Base-by-base conservation (phyloP, 2,113 vertebrate species). In the Fulica atra region DNA sequence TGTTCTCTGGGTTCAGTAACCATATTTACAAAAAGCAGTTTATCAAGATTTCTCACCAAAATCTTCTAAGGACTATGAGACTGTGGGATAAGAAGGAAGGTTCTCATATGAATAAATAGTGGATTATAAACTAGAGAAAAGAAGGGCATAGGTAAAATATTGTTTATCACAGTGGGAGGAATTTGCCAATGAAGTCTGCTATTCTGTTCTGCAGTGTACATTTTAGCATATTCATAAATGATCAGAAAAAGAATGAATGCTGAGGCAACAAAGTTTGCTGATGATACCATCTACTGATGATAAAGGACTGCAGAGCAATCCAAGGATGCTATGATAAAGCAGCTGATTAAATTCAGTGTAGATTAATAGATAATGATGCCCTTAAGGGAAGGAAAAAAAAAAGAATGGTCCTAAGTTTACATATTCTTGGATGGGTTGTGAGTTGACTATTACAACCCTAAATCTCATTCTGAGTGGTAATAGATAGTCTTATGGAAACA, bases 401-500 rank as follows among this genome's bases (percentile, higher is more conserved):
- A 51, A 53, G 26, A 94, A 81, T 76, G n/a, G 60, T 78, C 77
- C 72, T 93, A 95, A 92, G 90, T 94, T 94, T 72, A 54, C 16
- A 14, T 88, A 65, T 93, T 92, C 56, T 93, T 86, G 20, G 16
- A 38, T 81, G 33, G 31, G 25, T 63, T 81, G 40, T 86, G 76
- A 59, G 36, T 69, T 88, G 86, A 74, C 79, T 90, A 74, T 94
- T 96, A 84, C n/a, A 90, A 35, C 60, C 14, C 51, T 93, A 83
- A 93, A 93, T 92, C 88, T 96, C 91, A 92, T 97, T 95, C 69
- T 71, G 59, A 83, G 31, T 73, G 17, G 35, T 94, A 97, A 95
- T 97, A 94, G 95, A 92, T 91, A 92, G 76, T 25, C 10, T 88
- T 86, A 81, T 93, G 76, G 76, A 96, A 94, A 81, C 23, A 63